These are phyloP conservation scores for Drosophila paracracens DNA, from an alignment of 2,888 invertebrate species.

Conservation along the genomic window DNA sequence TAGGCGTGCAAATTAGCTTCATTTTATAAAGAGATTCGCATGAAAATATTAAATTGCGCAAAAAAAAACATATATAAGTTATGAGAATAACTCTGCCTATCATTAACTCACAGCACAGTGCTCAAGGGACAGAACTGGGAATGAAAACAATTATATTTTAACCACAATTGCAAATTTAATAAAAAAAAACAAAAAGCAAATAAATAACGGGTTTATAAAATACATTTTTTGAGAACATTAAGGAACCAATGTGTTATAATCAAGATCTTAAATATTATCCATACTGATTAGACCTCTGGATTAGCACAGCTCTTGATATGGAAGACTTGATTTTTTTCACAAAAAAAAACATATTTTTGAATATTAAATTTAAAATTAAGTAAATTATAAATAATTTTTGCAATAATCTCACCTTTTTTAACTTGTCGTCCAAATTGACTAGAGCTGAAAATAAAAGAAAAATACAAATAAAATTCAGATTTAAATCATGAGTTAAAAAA, in stretches of 20 bases:
- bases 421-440: neutral
- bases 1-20: conserved; percentile 45
- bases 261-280: too few species aligned
- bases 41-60: conserved; percentile 14
- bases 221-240: too few species aligned
- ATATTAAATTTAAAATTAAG: too few species aligned
- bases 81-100: conserved; percentile 1
- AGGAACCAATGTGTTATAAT: too few species aligned
- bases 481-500: neutral
- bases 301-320: too few species aligned
- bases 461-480: neutral
- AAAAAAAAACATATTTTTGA: too few species aligned
- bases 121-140: conserved; percentile 6
- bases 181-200: too few species aligned
- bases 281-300: too few species aligned
- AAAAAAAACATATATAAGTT: conserved; percentile 9
- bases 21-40: conserved; percentile 12
- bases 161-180: neutral
- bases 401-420: conserved; percentile 44
- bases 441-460: conserved; percentile 44
- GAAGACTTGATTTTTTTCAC: too few species aligned
- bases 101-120: conserved; percentile 4
- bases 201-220: too few species aligned
- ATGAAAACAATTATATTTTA: neutral
- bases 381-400: neutral